Conservation (phyloP, 2,888 invertebrate species). For the Phyllotreta cruciferae region DNA sequence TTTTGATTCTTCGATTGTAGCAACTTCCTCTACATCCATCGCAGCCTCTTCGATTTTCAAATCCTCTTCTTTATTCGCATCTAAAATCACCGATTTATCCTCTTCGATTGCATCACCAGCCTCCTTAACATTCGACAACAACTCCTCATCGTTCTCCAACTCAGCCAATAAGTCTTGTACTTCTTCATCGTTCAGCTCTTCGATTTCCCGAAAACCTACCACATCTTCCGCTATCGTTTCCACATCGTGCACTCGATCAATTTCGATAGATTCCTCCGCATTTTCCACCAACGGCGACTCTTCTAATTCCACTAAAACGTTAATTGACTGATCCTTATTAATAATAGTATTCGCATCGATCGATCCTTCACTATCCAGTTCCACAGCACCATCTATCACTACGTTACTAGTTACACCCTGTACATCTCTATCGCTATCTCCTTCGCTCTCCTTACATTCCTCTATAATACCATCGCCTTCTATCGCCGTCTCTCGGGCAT, state of each 20-base stretch:
- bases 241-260: conserved; percentile 21
- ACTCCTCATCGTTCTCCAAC: conserved; percentile 34
- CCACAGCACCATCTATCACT: too few species aligned
- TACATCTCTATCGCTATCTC: too few species aligned
- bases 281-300: too few species aligned
- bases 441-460: too few species aligned
- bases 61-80: background rate
- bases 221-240: conserved; percentile 6
- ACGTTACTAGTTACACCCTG: too few species aligned
- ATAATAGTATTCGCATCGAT: too few species aligned
- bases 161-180: conserved; percentile 35
- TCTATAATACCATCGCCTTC: too few species aligned
- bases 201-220: conserved; percentile 21
- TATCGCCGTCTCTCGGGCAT: too few species aligned
- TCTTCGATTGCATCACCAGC: too few species aligned
- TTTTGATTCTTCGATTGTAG: conserved; percentile 36
- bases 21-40: background rate
- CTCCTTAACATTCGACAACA: background rate
- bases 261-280: conserved; percentile 11
- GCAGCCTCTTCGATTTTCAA: background rate
- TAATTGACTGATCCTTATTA: too few species aligned
- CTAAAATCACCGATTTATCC: too few species aligned
- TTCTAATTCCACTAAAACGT: background rate
- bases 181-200: conserved; percentile 26
- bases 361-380: too few species aligned